Percentiles rank a stretch among this genome's conserved stretches.
phyloP scores from a whole-genome alignment of 2,888 invertebrate genomes.

The Cosmorhoe ocellata region DNA sequence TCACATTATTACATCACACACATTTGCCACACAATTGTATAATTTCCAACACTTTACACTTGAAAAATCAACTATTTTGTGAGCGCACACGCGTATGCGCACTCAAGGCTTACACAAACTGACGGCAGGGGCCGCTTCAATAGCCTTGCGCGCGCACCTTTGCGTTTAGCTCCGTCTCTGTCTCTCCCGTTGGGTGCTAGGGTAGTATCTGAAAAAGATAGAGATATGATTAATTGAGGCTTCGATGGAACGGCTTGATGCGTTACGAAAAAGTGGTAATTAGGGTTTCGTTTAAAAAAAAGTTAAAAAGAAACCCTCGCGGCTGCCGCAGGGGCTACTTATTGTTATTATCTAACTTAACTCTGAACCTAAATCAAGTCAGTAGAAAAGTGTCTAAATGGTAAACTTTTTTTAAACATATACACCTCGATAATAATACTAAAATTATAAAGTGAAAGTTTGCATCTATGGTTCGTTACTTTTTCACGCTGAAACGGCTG shows the following conservation, averaged over 20 bases:
- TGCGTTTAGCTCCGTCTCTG: constrained; percentile 29
- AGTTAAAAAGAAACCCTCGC: background rate
- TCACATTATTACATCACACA: constrained; percentile 10
- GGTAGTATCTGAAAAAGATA: constrained; percentile 39
- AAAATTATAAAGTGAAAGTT: no score
- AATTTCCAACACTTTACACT: constrained; percentile 1
- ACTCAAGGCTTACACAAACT: constrained; percentile 37
- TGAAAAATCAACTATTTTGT: constrained; percentile 1
- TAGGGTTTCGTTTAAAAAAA: background rate
- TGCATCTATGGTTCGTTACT: no score
- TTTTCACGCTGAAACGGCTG: no score
- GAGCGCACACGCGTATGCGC: constrained; percentile 28
- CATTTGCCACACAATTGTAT: constrained; percentile 5
- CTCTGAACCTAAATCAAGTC: no score
- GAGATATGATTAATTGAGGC: constrained; percentile 40
- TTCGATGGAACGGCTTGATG: constrained; percentile 36
- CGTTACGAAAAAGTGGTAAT: constrained; percentile 38
- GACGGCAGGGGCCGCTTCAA: constrained; percentile 24
- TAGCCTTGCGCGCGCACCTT: constrained; percentile 33
- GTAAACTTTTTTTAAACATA: no score
- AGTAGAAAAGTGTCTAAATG: no score
- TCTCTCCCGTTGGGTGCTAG: constrained; percentile 20
- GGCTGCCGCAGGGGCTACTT: background rate
- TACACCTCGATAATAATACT: no score
- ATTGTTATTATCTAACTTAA: no score